Percentiles rank a stretch among this genome's conserved stretches.
Evolutionary conservation across 2,113 vertebrate species (phyloP).

Genomic region (Plotosus lineatus): DNA sequence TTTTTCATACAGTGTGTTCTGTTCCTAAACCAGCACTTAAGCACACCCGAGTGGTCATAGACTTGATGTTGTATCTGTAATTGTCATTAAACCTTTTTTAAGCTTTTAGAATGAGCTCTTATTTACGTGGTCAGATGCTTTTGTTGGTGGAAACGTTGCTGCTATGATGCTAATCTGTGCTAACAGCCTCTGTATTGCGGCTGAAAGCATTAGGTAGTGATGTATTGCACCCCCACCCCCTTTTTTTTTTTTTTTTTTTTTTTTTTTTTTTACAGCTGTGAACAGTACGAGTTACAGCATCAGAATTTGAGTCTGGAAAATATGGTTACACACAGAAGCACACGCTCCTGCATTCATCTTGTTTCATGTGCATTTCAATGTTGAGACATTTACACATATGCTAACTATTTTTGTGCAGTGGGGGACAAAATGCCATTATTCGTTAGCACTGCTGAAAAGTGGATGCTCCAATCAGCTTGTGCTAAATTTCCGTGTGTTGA

Average conservation of each 20-base stretch:
- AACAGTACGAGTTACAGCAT: not conserved
- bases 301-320: not conserved
- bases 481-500: not conserved
- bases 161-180: not conserved
- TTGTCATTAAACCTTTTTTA: not conserved
- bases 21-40: constrained; percentile 14
- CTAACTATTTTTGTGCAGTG: not conserved
- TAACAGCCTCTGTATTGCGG: not conserved
- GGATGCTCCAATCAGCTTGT: not conserved
- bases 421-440: not conserved
- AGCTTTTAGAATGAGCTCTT: not conserved
- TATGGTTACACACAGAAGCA: not conserved
- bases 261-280: no score
- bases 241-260: no score
- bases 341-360: not conserved
- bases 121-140: not conserved
- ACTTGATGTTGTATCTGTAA: not conserved
- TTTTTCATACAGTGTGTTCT: not conserved
- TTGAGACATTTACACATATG: not conserved
- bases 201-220: no score
- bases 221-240: no score
- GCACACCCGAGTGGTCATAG: not conserved
- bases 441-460: no score
- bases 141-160: not conserved
- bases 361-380: constrained; percentile 15